Conservation (phyloP, 2,888 invertebrate species). For the Tipula lateralis region DNA sequence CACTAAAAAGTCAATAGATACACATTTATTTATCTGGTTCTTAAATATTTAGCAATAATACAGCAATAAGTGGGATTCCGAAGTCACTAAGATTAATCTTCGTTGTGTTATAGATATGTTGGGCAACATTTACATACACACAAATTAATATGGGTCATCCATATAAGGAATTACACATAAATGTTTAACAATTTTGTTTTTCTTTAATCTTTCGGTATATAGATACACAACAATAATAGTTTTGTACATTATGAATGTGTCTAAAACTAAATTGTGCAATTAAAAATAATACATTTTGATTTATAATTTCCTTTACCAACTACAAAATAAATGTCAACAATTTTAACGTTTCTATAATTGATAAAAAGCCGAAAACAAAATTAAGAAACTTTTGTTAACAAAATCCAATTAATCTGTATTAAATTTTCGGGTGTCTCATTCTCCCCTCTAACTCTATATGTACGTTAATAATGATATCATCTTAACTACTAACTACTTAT, state of each 20-base stretch:
- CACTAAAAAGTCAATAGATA: too few relatives aligned
- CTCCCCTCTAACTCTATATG: too few relatives aligned
- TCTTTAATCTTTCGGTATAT: not conserved
- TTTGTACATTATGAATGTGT: not conserved
- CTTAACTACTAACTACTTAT: too few relatives aligned
- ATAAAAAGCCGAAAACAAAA: not conserved
- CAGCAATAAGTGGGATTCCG: too few relatives aligned
- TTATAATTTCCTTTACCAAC: not conserved
- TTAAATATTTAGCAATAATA: too few relatives aligned
- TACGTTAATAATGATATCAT: not conserved
- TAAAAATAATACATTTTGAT: not conserved
- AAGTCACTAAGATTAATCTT: too few relatives aligned
- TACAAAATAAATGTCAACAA: not conserved
- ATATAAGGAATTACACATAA: not conserved
- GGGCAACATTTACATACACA: too few relatives aligned
- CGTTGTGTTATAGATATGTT: too few relatives aligned
- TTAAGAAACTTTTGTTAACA: not conserved
- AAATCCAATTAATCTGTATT: not conserved
- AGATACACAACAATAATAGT: not conserved
- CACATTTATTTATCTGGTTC: too few relatives aligned
- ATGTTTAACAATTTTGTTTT: not conserved
- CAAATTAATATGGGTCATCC: slow-evolving; percentile 12
- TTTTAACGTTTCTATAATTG: not conserved
- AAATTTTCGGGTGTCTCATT: not conserved
- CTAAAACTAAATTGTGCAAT: not conserved